A percentile compares a stretch with the other conserved stretches of the same genome.
These are phyloP conservation scores for Pardalotus punctatus DNA, from an alignment of 2,113 vertebrate genomes.

Conservation along the genomic window DNA sequence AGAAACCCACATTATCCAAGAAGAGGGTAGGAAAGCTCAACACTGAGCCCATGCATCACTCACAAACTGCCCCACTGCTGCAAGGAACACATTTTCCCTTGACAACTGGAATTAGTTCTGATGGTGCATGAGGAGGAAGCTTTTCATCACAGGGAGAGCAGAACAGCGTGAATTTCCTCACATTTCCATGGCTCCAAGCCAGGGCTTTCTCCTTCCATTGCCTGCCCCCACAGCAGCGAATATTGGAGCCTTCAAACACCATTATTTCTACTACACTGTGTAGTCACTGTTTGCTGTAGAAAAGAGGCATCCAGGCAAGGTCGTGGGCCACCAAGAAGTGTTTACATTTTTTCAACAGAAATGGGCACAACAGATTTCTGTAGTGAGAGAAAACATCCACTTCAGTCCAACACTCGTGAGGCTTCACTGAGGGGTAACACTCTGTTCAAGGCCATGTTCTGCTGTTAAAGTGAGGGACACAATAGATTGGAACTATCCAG, in stretches of 20 bases:
- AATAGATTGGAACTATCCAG: neutral
- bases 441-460: constrained; percentile 7
- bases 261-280: neutral
- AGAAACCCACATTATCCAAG: neutral
- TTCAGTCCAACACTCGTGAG: neutral
- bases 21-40: neutral
- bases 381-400: neutral
- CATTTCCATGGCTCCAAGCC: neutral
- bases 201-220: neutral
- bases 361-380: neutral
- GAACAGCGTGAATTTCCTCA: neutral
- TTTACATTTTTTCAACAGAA: neutral
- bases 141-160: neutral
- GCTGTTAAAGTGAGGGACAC: neutral
- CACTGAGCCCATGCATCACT: neutral
- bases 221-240: neutral
- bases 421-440: neutral
- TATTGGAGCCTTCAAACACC: neutral
- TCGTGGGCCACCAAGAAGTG: neutral
- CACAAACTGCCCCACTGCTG: neutral
- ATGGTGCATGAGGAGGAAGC: neutral
- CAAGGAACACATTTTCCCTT: neutral
- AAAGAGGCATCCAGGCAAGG: neutral
- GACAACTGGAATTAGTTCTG: neutral
- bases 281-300: neutral